phyloP scores from a whole-genome alignment of 2,113 vertebrate genomes.

The Syrrhaptes paradoxus region DNA sequence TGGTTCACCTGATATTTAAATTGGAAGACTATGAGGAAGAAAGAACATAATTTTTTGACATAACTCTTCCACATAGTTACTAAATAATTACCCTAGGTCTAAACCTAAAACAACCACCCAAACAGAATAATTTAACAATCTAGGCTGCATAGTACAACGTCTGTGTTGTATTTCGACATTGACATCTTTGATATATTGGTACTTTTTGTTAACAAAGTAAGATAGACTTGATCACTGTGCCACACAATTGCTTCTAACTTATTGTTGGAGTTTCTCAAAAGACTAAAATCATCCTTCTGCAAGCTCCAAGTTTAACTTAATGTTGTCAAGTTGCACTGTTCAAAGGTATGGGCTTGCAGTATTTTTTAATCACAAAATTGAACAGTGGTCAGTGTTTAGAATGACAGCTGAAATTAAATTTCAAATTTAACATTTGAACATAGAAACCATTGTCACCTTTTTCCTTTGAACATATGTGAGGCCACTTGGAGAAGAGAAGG shows the following conservation, averaged over 20 bases:
- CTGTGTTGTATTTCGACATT: background rate
- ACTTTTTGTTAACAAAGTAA: background rate
- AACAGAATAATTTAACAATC: background rate
- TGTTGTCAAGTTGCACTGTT: background rate
- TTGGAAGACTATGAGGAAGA: background rate
- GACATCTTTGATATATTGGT: background rate
- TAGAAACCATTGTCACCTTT: constrained; percentile 5
- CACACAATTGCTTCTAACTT: background rate
- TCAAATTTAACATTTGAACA: background rate
- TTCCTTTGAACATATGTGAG: background rate
- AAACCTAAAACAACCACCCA: background rate
- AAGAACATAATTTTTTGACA: background rate
- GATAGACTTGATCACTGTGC: background rate
- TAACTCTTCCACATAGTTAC: background rate
- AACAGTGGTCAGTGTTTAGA: background rate
- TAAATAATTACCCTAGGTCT: background rate
- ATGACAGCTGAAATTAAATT: background rate
- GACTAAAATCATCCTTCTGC: background rate
- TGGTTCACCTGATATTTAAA: constrained; percentile 6
- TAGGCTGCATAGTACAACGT: background rate
- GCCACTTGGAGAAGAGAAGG: background rate
- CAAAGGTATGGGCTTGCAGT: background rate
- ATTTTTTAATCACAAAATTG: background rate
- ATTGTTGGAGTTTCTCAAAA: background rate
- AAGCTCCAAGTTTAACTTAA: background rate